These are phyloP conservation scores for Azemiops feae DNA, from an alignment of 2,113 vertebrate species.

Conservation along the genomic window DNA sequence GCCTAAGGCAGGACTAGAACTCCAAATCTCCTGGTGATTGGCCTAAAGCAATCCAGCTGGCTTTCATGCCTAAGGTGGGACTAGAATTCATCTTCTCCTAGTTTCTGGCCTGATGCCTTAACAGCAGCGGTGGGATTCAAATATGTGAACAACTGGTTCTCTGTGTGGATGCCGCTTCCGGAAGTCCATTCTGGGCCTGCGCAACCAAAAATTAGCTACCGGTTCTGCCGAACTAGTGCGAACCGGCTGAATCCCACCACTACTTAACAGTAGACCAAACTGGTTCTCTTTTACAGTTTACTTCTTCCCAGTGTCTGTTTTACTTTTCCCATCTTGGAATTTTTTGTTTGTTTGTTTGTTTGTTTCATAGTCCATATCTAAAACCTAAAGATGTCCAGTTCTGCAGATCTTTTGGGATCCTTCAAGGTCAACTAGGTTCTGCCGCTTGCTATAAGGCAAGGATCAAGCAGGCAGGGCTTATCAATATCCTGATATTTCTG, in stretches of 20 bases:
- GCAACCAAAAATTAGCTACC: too few species aligned
- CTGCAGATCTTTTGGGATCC: neutral
- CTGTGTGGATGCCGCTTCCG: too few species aligned
- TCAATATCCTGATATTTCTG: neutral
- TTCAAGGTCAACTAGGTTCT: neutral
- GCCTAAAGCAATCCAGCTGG: fast-evolving
- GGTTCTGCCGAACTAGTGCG: too few species aligned
- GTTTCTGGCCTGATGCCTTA: neutral
- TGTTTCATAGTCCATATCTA: neutral
- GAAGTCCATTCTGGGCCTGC: too few species aligned
- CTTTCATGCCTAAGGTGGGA: too few species aligned
- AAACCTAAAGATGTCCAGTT: neutral
- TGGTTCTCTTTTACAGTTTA: neutral
- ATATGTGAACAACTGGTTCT: too few species aligned
- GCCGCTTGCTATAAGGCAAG: neutral
- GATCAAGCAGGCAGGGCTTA: neutral
- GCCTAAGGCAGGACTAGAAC: too few species aligned
- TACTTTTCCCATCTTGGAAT: neutral
- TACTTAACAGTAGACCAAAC: neutral
- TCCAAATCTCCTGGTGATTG: too few species aligned
- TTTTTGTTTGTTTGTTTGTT: neutral
- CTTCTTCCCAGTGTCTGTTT: neutral
- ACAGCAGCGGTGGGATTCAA: neutral
- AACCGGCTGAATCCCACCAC: too few species aligned
- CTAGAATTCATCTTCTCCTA: neutral